These are phyloP conservation scores for Megalonaias nervosa DNA, from an alignment of 1,140 invertebrate genomes.

Conservation along the genomic window DNA sequence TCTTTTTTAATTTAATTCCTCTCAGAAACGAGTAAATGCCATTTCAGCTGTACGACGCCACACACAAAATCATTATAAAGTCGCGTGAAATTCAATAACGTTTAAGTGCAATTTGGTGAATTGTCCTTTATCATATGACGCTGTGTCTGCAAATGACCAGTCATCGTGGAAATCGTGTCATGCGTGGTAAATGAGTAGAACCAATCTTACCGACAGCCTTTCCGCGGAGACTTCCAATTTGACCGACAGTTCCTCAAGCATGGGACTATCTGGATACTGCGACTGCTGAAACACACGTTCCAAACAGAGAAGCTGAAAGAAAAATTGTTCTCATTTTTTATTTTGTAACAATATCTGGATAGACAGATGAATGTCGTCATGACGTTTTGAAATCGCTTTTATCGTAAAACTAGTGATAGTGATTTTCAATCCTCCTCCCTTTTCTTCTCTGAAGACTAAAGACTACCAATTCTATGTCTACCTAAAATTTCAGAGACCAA, in stretches of 20 bases:
- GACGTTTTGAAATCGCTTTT: too few species aligned
- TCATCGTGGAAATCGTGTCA: not conserved
- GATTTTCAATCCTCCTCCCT: too few species aligned
- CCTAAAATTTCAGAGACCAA: too few species aligned
- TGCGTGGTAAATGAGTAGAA: not conserved
- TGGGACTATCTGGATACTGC: conserved; percentile 38
- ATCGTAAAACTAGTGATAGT: too few species aligned
- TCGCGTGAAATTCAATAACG: not conserved
- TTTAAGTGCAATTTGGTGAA: not conserved
- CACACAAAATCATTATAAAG: not conserved
- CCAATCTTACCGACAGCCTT: conserved; percentile 35
- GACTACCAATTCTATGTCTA: too few species aligned
- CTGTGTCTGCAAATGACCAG: not conserved
- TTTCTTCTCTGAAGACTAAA: too few species aligned
- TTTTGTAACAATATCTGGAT: too few species aligned
- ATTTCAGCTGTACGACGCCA: not conserved
- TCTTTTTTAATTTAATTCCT: not conserved
- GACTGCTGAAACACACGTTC: conserved; percentile 28
- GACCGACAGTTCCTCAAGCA: conserved; percentile 32
- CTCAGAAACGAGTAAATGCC: not conserved
- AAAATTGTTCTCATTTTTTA: not conserved
- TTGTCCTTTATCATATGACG: not conserved
- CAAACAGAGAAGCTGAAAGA: conserved; percentile 30
- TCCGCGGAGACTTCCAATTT: conserved; percentile 34
- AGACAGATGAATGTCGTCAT: too few species aligned